Conservation (phyloP, 2,888 invertebrate genomes). For the Petrophora chlorosata region DNA sequence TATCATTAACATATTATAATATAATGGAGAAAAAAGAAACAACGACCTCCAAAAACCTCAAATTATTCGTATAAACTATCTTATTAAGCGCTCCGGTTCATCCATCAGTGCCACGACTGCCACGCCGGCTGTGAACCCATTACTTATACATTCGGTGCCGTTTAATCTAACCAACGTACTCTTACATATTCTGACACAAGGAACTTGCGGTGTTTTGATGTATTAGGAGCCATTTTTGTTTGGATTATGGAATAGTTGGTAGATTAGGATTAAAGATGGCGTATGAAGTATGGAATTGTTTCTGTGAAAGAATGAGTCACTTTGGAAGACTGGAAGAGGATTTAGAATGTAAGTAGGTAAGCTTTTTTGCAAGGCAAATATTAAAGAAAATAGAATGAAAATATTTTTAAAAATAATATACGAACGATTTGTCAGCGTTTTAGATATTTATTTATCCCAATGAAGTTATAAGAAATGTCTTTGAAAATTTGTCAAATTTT, state of each 20-base stretch:
- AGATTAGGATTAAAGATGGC: constrained; percentile 24
- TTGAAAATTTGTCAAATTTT: too few relatives aligned
- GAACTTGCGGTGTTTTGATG: constrained; percentile 48
- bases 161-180: constrained; percentile 47
- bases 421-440: too few relatives aligned
- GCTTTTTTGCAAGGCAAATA: constrained; percentile 11
- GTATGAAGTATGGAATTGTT: constrained; percentile 21
- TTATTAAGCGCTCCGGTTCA: constrained; percentile 36
- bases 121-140: constrained; percentile 43
- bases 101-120: constrained; percentile 69
- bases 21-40: neutral
- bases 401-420: too few relatives aligned
- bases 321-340: constrained; percentile 3
- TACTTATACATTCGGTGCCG: constrained; percentile 69
- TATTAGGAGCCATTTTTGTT: constrained; percentile 35
- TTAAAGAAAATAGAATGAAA: neutral
- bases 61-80: constrained; percentile 11
- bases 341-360: neutral
- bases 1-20: too few relatives aligned
- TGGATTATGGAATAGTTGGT: constrained; percentile 13
- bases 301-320: constrained; percentile 5
- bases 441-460: too few relatives aligned
- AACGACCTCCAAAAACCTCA: neutral
- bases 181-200: constrained; percentile 27
- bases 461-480: too few relatives aligned